Evolutionary conservation across 2,797 vertebrate genomes (phyloP).

Genomic region (Choloepus didactylus): DNA sequence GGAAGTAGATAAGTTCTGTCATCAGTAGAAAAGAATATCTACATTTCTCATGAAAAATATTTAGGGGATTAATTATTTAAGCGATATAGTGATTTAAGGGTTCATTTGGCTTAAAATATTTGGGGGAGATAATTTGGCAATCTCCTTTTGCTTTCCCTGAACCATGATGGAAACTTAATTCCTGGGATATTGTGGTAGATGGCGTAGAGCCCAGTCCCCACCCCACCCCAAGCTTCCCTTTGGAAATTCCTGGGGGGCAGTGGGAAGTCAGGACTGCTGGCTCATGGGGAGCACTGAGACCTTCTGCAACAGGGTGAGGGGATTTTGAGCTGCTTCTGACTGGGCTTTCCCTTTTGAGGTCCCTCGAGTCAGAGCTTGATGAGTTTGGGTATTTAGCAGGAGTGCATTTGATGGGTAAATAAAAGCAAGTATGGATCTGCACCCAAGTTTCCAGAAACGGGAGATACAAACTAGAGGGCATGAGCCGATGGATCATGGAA

Average conservation of each 20-base stretch:
- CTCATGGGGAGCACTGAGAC: background rate
- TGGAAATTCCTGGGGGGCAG: background rate
- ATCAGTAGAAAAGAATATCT: conserved; percentile 3
- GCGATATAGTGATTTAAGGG: background rate
- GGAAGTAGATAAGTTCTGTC: background rate
- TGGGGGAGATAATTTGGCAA: background rate
- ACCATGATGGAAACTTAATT: background rate
- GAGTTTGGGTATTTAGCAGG: background rate
- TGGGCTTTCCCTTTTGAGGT: background rate
- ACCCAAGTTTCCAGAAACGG: conserved; percentile 45
- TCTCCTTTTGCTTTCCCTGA: conserved; percentile 49
- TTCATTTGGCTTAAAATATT: conserved; percentile 28
- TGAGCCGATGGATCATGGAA: background rate
- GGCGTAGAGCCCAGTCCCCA: background rate
- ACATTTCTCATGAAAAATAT: background rate
- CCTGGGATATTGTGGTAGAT: background rate
- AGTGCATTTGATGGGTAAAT: background rate
- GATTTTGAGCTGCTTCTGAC: background rate
- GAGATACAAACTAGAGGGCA: conserved; percentile 18
- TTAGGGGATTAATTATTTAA: background rate
- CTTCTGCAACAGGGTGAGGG: background rate
- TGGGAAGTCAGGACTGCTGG: too few species aligned
- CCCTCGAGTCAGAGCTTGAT: background rate
- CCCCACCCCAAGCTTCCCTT: background rate
- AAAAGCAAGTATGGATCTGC: background rate